Evolutionary conservation across 2,888 invertebrate species (phyloP).

Genomic region (Ceraclea dissimilis): DNA sequence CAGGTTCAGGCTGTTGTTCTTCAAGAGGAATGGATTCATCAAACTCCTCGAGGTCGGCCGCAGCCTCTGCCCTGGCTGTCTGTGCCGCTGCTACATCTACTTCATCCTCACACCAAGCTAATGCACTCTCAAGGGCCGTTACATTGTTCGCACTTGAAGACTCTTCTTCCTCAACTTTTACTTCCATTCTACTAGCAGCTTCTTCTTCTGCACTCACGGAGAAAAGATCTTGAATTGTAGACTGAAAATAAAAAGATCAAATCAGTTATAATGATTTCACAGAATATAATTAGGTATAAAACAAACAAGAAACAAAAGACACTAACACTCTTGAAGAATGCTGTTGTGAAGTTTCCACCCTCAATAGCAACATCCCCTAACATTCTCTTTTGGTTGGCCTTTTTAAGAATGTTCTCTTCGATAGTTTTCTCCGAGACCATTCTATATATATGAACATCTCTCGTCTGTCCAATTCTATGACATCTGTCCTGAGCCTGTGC

Average conservation of each 20-base stretch:
- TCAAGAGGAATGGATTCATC: conserved; percentile 90
- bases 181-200: conserved; percentile 46
- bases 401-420: conserved; percentile 98
- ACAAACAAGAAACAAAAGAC: neutral
- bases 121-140: conserved; percentile 67
- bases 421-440: conserved; percentile 95
- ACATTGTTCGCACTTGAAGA: conserved; percentile 52
- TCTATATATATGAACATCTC: conserved; percentile 98
- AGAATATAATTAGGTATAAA: neutral
- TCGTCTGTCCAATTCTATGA: conserved; percentile 97
- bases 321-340: conserved; percentile 82
- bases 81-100: conserved; percentile 87
- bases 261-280: neutral
- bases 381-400: conserved; percentile 94
- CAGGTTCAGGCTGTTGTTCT: conserved; percentile 46
- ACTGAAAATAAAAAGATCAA: conserved; percentile 38
- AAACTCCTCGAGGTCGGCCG: conserved; percentile 87
- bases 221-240: conserved; percentile 92
- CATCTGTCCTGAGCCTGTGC: conserved; percentile 95
- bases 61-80: conserved; percentile 83
- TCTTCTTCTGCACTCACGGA: conserved; percentile 62
- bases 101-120: conserved; percentile 92
- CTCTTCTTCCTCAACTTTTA: conserved; percentile 61
- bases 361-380: conserved; percentile 97
- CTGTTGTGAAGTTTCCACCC: conserved; percentile 97